A percentile compares a stretch with the other conserved stretches of the same genome.
Evolutionary conservation across 2,888 invertebrate genomes (phyloP).

Genomic region (Chrysolina haemoptera): DNA sequence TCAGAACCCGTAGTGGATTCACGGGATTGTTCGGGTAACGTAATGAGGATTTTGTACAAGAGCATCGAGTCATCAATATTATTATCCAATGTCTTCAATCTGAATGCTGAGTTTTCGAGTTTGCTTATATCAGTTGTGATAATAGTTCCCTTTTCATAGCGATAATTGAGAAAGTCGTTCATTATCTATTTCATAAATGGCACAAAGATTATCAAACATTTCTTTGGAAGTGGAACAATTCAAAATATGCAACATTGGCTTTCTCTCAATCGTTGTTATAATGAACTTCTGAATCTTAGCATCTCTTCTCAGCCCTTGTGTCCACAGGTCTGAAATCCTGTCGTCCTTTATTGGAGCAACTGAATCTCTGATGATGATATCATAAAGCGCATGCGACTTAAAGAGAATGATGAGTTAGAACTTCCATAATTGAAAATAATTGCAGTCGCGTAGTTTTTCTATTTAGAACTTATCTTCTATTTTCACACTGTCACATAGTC

Average conservation of each 20-base stretch:
- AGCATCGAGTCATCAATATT: no score
- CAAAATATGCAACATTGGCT: background rate
- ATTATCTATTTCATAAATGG: background rate
- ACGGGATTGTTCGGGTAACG: no score
- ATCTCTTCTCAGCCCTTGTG: background rate
- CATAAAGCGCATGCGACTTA: background rate
- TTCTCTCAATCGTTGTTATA: background rate
- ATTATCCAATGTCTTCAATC: no score
- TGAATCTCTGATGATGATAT: background rate
- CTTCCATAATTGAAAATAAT: background rate
- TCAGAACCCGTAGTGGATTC: no score
- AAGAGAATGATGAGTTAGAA: background rate
- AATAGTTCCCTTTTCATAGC: background rate
- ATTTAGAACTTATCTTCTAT: background rate
- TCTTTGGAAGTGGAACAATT: background rate
- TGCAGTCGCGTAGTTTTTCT: background rate
- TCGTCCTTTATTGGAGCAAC: background rate
- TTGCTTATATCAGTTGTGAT: background rate
- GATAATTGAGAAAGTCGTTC: background rate
- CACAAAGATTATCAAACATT: background rate
- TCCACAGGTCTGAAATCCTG: background rate
- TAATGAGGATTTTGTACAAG: no score
- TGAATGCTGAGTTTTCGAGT: no score
- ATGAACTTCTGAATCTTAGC: background rate
- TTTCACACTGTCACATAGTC: background rate